A percentile compares a stretch with the other conserved stretches of the same genome.
Conservation (phyloP, 2,797 vertebrate species). For the Poecilia picta region DNA sequence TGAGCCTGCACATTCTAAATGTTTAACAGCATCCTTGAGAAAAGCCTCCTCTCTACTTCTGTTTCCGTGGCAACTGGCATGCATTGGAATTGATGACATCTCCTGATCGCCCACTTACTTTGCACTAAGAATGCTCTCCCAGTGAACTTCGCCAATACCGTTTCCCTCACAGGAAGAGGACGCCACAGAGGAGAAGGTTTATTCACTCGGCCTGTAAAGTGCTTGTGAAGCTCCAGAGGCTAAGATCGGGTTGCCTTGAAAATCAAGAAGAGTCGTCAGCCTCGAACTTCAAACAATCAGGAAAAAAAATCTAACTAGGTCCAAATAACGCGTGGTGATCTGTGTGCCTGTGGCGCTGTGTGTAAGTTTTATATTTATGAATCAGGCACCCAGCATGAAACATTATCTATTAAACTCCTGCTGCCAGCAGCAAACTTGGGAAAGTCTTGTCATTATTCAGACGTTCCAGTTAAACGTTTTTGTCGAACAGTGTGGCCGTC, state of each 20-base stretch:
- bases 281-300: neutral
- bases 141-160: constrained; percentile 56
- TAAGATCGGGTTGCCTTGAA: neutral
- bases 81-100: constrained; percentile 80
- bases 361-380: constrained; percentile 30
- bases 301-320: constrained; percentile 3
- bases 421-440: constrained; percentile 30
- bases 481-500: constrained; percentile 50
- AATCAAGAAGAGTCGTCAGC: neutral
- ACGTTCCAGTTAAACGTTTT: constrained; percentile 52
- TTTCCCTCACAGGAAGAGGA: constrained; percentile 46
- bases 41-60: constrained; percentile 75
- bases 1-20: constrained; percentile 62
- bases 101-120: constrained; percentile 78
- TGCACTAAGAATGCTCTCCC: constrained; percentile 66
- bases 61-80: constrained; percentile 82
- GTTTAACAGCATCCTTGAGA: constrained; percentile 78
- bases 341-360: constrained; percentile 33
- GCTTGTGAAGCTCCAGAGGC: neutral
- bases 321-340: constrained; percentile 35
- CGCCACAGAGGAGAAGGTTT: constrained; percentile 4
- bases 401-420: constrained; percentile 32
- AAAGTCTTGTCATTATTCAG: constrained; percentile 24
- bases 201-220: neutral
- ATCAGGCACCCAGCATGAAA: constrained; percentile 23